These are phyloP conservation scores for Eupithecia pulchellata DNA, from an alignment of 2,888 invertebrate species.

Conservation along the genomic window DNA sequence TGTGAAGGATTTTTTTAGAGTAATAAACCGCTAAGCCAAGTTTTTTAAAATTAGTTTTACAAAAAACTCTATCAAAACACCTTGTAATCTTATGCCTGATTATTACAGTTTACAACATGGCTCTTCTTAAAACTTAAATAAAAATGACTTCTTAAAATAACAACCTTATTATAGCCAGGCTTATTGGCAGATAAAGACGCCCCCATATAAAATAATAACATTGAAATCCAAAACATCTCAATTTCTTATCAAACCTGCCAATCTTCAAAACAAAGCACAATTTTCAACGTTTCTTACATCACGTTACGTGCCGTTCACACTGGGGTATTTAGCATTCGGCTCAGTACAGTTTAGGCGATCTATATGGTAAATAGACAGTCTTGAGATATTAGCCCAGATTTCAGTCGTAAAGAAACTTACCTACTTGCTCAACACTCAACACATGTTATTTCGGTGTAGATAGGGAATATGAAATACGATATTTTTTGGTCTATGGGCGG, in stretches of 20 bases:
- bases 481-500: not conserved
- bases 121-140: too few species aligned
- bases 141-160: too few species aligned
- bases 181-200: too few species aligned
- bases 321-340: conserved; percentile 20
- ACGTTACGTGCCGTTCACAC: conserved; percentile 31
- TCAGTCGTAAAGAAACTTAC: conserved; percentile 15
- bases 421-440: conserved; percentile 9
- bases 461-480: not conserved
- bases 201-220: not conserved
- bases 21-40: too few species aligned
- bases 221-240: not conserved
- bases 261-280: conserved; percentile 2
- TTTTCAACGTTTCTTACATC: conserved; percentile 18
- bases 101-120: too few species aligned
- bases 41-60: too few species aligned
- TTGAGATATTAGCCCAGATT: conserved; percentile 28
- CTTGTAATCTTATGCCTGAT: too few species aligned
- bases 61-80: too few species aligned
- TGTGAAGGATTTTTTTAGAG: too few species aligned
- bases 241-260: not conserved
- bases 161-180: too few species aligned
- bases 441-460: not conserved
- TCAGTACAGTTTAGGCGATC: conserved; percentile 22
- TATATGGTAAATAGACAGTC: conserved; percentile 25